These are phyloP conservation scores for Zophobas morio DNA, from an alignment of 1,140 invertebrate species.

Conservation along the genomic window DNA sequence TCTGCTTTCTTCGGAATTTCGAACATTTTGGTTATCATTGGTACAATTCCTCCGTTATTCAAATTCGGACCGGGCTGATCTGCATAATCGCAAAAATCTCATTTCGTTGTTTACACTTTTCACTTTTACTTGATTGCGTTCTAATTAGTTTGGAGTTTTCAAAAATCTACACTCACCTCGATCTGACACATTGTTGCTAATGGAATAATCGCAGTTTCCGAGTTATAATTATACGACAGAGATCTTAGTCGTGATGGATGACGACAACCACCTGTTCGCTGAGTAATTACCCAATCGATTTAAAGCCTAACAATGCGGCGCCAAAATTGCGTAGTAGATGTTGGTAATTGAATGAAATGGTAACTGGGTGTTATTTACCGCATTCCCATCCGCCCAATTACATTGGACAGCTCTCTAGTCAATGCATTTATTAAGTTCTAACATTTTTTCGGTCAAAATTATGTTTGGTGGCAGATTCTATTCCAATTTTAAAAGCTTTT, in stretches of 20 bases:
- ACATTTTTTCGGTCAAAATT: too few species aligned
- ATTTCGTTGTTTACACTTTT: slow-evolving; percentile 7
- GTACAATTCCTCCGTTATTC: not conserved
- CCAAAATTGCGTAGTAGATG: not conserved
- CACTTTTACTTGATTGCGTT: slow-evolving; percentile 1
- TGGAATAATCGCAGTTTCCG: too few species aligned
- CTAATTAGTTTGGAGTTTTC: not conserved
- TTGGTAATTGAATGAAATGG: not conserved
- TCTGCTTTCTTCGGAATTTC: not conserved
- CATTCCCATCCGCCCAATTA: too few species aligned
- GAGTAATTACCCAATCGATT: not conserved
- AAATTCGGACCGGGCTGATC: not conserved
- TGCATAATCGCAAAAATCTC: not conserved
- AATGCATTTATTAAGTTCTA: too few species aligned
- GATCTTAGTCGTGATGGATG: not conserved
- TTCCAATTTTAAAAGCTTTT: not conserved
- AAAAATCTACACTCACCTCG: too few species aligned
- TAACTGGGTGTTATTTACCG: not conserved
- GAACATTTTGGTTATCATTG: not conserved
- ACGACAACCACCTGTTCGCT: slow-evolving; percentile 4
- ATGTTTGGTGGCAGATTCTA: not conserved
- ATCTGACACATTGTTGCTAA: too few species aligned
- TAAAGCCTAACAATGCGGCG: slow-evolving; percentile 1
- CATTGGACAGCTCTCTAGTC: too few species aligned
- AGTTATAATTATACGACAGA: too few species aligned